Evolutionary conservation across 2,888 invertebrate species (phyloP), one percentile per base, ranked within the genome.

Genomic region (Fabriciana adippe): DNA sequence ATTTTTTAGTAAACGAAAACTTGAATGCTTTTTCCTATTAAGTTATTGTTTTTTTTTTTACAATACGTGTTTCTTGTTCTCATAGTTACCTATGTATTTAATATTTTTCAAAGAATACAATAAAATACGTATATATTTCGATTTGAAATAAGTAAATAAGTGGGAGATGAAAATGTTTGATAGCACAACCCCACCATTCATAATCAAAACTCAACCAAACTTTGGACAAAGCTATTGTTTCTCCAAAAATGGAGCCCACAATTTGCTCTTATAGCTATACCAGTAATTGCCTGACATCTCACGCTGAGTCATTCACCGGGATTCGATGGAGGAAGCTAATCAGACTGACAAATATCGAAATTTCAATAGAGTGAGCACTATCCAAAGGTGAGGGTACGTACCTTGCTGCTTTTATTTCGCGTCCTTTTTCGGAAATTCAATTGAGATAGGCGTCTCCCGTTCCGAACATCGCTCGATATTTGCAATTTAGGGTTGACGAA

Each of bases 401-500:
- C 79, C 82, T 69, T 74, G 75, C 74, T 81, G 81, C 81, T 87
- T 90, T 88, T 88, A 85, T 88, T 89, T 87, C 84, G 84, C 82
- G 80, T 85, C 83, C 85, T 87, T 91, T 92, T 92, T 91, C 85
- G 91, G 89, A 81, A 86, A 90, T 92, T 92, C 89, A 89, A 92
- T 92, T 86, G 88, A 89, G 83, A 87, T 85, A 88, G 90, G 90
- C 90, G 90, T 89, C 86, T 88, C 85, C 79, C 84, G 83, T 84
- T 86, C 74, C 78, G 80, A 80, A 81, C 82, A 80, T 83, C 85
- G 85, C 86, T 89, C 85, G 85, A 87, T 89, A 86, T 90, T 86
- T 81, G 81, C 83, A 64, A 66, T 66, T 57, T 67, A 73, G 69
- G 71, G 71, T 60, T 72, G 67, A 45, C 18, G 11, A 15, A 35